Percentiles rank a stretch among this genome's conserved stretches.
These are phyloP conservation scores for Pasiphila rectangulata DNA, from an alignment of 2,888 invertebrate species.

Conservation along the genomic window DNA sequence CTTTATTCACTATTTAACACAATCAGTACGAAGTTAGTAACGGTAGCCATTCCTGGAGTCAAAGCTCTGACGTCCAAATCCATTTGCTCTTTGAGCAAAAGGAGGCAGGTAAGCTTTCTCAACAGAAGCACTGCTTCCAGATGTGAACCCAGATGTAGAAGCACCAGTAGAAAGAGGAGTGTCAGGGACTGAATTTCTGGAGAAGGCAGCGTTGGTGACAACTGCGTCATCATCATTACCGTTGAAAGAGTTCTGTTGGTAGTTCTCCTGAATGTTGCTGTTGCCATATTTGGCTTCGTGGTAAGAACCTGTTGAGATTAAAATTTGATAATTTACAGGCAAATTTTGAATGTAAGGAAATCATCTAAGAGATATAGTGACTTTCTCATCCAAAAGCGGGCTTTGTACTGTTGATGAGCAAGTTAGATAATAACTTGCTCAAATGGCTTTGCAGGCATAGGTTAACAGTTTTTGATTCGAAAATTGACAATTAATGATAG, in stretches of 20 bases:
- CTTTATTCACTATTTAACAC: slow-evolving; percentile 29
- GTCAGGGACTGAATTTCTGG: slow-evolving; percentile 16
- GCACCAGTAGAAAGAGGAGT: slow-evolving; percentile 5
- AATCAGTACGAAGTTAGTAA: slow-evolving; percentile 19
- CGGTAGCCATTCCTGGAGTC: slow-evolving; percentile 52
- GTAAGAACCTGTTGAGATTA: slow-evolving; percentile 55
- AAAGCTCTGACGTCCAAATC: slow-evolving; percentile 42
- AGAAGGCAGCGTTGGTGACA: slow-evolving; percentile 50
- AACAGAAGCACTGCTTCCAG: slow-evolving; percentile 13
- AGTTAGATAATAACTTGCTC: too few relatives aligned
- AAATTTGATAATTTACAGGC: too few relatives aligned
- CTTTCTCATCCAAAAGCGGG: too few relatives aligned
- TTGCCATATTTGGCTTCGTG: slow-evolving; percentile 55
- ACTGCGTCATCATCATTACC: slow-evolving; percentile 45
- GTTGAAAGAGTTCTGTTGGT: slow-evolving; percentile 26
- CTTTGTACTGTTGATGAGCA: too few relatives aligned
- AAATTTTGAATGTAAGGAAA: too few relatives aligned
- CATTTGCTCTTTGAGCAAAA: slow-evolving; percentile 20
- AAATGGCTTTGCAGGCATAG: too few relatives aligned
- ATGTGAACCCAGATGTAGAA: slow-evolving; percentile 9
- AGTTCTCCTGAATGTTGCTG: slow-evolving; percentile 24
- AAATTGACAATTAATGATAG: too few relatives aligned
- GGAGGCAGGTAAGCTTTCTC: slow-evolving; percentile 58
- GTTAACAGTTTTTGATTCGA: too few relatives aligned
- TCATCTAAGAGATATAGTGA: too few relatives aligned